A percentile compares a stretch with the other conserved stretches of the same genome.
Conservation (phyloP, 2,113 vertebrate species). For the Pipra filicauda region DNA sequence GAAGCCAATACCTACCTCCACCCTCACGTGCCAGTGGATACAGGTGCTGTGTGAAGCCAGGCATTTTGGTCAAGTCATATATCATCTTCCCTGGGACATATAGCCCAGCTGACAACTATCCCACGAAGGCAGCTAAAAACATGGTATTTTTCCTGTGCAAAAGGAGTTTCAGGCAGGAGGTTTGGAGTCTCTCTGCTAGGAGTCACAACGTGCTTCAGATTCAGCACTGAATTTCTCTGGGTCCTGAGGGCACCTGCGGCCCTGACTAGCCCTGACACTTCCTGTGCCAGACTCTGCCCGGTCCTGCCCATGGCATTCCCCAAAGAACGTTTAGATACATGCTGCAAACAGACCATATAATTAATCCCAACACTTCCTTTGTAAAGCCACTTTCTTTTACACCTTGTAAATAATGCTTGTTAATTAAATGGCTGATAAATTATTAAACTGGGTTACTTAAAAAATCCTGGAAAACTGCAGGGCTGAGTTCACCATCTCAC, state of each 20-base stretch:
- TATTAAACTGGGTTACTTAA: not conserved
- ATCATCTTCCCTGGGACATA: not conserved
- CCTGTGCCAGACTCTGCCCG: not conserved
- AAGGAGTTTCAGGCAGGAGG: not conserved
- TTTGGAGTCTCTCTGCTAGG: not conserved
- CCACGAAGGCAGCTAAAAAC: not conserved
- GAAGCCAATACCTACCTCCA: not conserved
- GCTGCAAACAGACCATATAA: not conserved
- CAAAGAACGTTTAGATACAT: accelerated
- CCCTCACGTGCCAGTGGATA: not conserved
- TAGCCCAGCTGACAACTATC: not conserved
- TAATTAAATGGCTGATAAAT: not conserved
- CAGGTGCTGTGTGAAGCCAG: not conserved
- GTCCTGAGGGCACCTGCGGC: not conserved
- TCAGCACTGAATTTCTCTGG: not conserved
- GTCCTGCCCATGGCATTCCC: not conserved
- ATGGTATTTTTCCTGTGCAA: accelerated
- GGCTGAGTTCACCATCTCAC: not conserved
- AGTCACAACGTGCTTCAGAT: not conserved
- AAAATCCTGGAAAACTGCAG: not conserved
- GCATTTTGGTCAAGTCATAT: not conserved
- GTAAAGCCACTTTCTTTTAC: not conserved
- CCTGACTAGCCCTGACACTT: not conserved
- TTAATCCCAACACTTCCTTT: not conserved
- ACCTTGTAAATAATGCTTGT: not conserved